Base-by-base conservation (phyloP, 2,888 invertebrate genomes). In the Rhorus exstirpatorius region DNA sequence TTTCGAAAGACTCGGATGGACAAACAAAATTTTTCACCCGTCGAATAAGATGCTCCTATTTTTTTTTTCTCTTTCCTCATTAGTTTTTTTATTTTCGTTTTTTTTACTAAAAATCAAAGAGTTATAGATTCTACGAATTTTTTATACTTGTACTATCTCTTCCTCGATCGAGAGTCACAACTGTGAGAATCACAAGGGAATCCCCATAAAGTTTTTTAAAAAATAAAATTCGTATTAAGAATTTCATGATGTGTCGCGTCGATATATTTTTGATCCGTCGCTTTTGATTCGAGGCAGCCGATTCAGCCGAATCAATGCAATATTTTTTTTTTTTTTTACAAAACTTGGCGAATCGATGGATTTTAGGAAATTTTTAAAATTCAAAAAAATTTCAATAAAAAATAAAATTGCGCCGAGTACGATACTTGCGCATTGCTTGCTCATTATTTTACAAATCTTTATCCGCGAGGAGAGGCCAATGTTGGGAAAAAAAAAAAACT, bases 171-270 rank as follows among this genome's bases (percentile, higher is more conserved):
- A 68, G 46, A 58, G 67, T 75, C 63, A 41, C 61, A 8, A 8
- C 31, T 41, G 19, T 44, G 46, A 38, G 17, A n/a, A 58, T 21
- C 3, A 58, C 8, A 35, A 19, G 78, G 63, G 68, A 51, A n/a
- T n/a, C 31, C 24, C 67, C 21, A 24, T 24, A 26, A 55, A 41
- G 17, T 44, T 82, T 35, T 55, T 58, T n/a, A n/a, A n/a, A n/a
- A 44, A 79, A 81, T 81, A 75, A 82, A 79, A 82, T 82, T 71
- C 8, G 12, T 68, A 61, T 14, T 31, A 17, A 65, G 38, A 58
- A 78, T 35, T 51, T 51, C n/a, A 46, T 21, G 24, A 19, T 26
- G n/a, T n/a, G n/a, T n/a, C n/a, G n/a, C n/a, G 0, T 65, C 21
- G 10, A 44, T 58, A 58, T n/a, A n/a, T n/a, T n/a, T 24, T 26